Evolutionary conservation across 1,140 invertebrate genomes (phyloP).

Genomic region (Steinernema feltiae): DNA sequence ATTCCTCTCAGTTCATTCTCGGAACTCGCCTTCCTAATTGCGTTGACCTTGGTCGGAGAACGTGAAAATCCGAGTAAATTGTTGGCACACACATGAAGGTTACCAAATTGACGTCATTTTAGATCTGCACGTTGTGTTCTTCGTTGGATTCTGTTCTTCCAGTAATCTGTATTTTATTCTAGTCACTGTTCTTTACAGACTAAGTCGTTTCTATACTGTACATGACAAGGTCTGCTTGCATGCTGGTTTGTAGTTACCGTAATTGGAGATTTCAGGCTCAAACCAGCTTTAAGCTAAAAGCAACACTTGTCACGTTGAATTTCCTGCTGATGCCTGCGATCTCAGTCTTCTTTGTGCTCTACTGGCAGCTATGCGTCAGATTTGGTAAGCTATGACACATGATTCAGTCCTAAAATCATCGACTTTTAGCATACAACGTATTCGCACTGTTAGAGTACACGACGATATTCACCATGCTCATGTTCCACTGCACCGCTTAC

Average conservation of each 20-base stretch:
- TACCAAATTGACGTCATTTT: conserved; percentile 34
- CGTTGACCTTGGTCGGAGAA: conserved; percentile 50
- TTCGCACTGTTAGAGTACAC: not conserved
- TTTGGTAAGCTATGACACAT: not conserved
- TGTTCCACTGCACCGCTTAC: not conserved
- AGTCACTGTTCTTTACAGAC: not conserved
- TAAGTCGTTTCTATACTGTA: not conserved
- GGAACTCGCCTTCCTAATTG: conserved; percentile 44
- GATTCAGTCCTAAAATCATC: not conserved
- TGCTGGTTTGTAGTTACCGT: too few species aligned
- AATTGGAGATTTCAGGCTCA: not conserved
- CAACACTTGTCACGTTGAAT: not conserved
- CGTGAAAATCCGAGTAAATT: conserved; percentile 45
- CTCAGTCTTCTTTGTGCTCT: not conserved
- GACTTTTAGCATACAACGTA: not conserved
- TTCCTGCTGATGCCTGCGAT: not conserved
- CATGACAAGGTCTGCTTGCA: not conserved
- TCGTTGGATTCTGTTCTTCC: conserved; percentile 48
- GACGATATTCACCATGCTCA: not conserved
- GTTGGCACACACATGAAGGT: too few species aligned
- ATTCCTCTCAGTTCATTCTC: conserved; percentile 37
- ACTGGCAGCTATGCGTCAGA: not conserved
- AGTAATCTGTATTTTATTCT: conserved; percentile 47
- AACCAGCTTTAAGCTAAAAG: not conserved
- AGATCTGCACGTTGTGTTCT: conserved; percentile 54